Base-by-base conservation (phyloP, 2,113 vertebrate genomes). In the Gymnorhina tibicen region DNA sequence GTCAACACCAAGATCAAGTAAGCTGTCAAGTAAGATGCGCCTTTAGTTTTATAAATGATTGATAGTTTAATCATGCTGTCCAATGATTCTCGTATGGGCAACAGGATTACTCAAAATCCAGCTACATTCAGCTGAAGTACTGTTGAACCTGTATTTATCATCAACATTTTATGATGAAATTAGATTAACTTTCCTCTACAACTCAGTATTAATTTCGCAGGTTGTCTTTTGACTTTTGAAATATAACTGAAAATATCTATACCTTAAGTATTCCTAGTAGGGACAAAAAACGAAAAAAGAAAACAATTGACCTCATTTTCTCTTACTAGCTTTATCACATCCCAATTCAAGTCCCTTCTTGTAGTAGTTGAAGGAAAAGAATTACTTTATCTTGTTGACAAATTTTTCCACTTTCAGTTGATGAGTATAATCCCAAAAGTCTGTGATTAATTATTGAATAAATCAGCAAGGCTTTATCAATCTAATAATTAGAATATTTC, bases 1-100 rank as follows among this genome's bases (percentile, higher is more conserved):
- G 98, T 95, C 98, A 98, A 83, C 98, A 98, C 92, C 98, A 98
- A 94, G 98, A 98, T 55, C 98, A 98, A 97, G 97, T 98, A 98
- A 98, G 98, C 62, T 96, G 44, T 75, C 98, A 98, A 97, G 98
- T 98, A 98, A 98, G 97, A 50, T 55, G 8, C 62, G 35, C 44
- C 62, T 96, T 83, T 68, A 87, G 77, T 83, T 96, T 90, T 85
- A 53, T 53, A 55, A 74, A 56, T 87, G 3, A 74, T 47, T 85
- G 35, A 41, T 76, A 76, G 77, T 69, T 77, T 89, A 68, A 58
- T 73, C 44, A n/a, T 78, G 13, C 22, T 47, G 3, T 70, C n/a
- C 8, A 2, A 26, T 10, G 14, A 30, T 53, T 69, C 55, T 53
- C 7, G 2, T 22, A 87, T 27, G 35, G 47, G 28, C 13, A 68